Evolutionary conservation across 2,113 vertebrate genomes (phyloP), one percentile per base, ranked within the genome.

Genomic region (Tonatia bakeri): DNA sequence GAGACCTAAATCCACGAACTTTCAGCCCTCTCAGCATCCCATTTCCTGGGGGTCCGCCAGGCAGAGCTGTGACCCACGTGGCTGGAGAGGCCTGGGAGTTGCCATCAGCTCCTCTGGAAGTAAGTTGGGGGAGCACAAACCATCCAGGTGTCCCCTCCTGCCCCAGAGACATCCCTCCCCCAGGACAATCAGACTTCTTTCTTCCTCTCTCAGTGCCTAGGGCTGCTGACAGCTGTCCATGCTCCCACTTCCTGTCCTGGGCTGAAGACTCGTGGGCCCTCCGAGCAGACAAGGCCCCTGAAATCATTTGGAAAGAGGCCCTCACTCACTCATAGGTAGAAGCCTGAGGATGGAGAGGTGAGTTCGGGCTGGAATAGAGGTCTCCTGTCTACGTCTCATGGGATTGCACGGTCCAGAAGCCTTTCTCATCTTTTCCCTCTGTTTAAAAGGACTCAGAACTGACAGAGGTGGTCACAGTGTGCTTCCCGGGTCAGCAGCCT

Each of bases 381-480:
- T 12, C 73, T 75, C 83, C 92, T 24, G 75, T 13, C 3, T 31
- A 40, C 1, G 1, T 61, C 31, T 70, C 17, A 5, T 24, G 61
- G 64, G 75, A 43, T 22, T 45, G 3, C 56, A 8, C 3, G 2
- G 43, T 43, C 67, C 54, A 9, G 56, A 54, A 45, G 59, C 11
- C 8, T 1, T 36, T 14, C 36, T 43, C 50, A 12, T 31, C 45
- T 64, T 65, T 52, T 56, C 11, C 43, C 10, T 47, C 45, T 11
- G 12, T 47, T 47, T 47, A 47, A 47, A 47, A 47, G 1, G 15
- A 20, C 28, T 22, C 36, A n/a, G 20, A 20, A 73, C n/a, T 1
- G 11, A 12, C n/a, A 8, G 28, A 1, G n/a, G 19, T 10, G 52
- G 12, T 26, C 28, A 0, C 22, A 16, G 19, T 6, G 22, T 1